A percentile compares a stretch with the other conserved stretches of the same genome.
These are phyloP conservation scores for Lates japonicus DNA, from an alignment of 2,797 vertebrate species.

Conservation along the genomic window DNA sequence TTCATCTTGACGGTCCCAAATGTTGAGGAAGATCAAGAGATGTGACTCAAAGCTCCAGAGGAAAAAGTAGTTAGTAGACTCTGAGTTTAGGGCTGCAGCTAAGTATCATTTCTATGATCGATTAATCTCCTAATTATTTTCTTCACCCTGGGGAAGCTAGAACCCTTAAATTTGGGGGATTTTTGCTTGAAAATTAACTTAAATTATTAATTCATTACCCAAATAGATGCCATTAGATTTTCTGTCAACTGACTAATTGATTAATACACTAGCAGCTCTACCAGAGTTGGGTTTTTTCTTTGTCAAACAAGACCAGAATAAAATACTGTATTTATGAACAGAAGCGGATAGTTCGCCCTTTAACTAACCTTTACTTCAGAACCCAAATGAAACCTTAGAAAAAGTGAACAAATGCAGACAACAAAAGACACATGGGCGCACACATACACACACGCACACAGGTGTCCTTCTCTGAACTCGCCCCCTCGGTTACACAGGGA, in stretches of 20 bases:
- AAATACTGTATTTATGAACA: neutral
- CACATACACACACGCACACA: constrained; percentile 25
- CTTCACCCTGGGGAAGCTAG: neutral
- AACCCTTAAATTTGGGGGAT: neutral
- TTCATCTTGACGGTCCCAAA: neutral
- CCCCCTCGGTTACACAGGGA: constrained; percentile 53
- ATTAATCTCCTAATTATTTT: neutral
- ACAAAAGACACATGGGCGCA: neutral
- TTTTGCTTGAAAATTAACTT: neutral
- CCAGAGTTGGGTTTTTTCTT: too few species aligned
- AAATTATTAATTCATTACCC: neutral
- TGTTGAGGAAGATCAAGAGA: neutral
- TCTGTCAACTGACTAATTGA: neutral
- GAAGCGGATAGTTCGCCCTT: neutral
- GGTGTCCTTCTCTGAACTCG: constrained; percentile 46
- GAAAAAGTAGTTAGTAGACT: neutral
- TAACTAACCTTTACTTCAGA: neutral
- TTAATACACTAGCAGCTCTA: neutral
- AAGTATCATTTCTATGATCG: neutral
- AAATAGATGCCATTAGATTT: neutral
- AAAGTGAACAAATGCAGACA: constrained; percentile 9
- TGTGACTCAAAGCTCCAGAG: neutral
- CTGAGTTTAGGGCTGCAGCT: neutral
- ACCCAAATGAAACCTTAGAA: neutral
- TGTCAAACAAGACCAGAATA: neutral